Evolutionary conservation across 1,140 invertebrate species (phyloP), one percentile per base, ranked within the genome.

Genomic region (Cheumatopsyche charites): DNA sequence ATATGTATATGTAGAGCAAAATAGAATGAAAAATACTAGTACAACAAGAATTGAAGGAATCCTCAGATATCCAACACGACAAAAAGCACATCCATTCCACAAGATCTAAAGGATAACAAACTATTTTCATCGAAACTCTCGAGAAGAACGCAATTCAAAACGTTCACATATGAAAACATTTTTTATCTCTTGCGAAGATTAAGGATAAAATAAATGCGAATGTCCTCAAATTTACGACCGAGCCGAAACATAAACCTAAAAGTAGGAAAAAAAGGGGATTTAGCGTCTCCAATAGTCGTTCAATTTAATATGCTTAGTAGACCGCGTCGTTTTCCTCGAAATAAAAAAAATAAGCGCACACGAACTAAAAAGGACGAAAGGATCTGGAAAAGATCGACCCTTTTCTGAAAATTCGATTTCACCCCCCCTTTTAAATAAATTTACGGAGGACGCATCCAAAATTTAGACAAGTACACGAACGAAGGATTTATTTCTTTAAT

Each of bases 401-500:
- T 47, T 65, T 66, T 25, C 42, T 17, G 41, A 42, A 66, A 66
- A 66, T 47, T 66, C 43, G 19, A 66, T 66, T 66, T 66, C n/a
- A n/a, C n/a, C n/a, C n/a, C n/a, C n/a, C 63, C 63, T 26, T 47
- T 47, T 21, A 26, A 42, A 66, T 66, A 42, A 42, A 66, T 66
- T 66, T 66, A 17, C 43, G 21, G 5, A n/a, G 23, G 17, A 25
- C 21, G 55, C 12, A 36, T 36, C 29, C 3, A 36, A 36, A 36
- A 61, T 61, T 25, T 19, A 61, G 21, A 61, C 55, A n/a, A n/a
- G 26, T 26, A 13, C 13, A 3, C 21, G 13, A 13, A 21, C 11
- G 55, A 61, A 15, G 13, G 6, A 17, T 45, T 15, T 52, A 52
- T 17, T 52, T 17, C 15, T 17, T 52, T 52, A 17, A 17, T 21